Conservation (phyloP, 2,888 invertebrate species). For the Pammene aurita region DNA sequence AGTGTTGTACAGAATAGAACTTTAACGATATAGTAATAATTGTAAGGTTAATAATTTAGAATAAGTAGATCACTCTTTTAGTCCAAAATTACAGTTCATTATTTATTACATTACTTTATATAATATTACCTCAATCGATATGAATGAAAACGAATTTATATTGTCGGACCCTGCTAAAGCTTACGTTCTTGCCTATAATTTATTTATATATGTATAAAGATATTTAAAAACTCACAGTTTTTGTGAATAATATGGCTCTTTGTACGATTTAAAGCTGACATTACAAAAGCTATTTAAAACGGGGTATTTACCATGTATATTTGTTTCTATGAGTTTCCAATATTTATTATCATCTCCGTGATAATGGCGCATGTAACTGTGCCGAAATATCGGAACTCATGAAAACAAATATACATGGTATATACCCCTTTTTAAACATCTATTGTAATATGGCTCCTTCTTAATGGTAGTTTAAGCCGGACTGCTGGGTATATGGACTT, state of each 20-base stretch:
- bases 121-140: slow-evolving; percentile 38
- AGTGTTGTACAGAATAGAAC: slow-evolving; percentile 81
- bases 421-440: no score
- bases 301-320: no score
- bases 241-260: slow-evolving; percentile 7
- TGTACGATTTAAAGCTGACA: no score
- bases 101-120: slow-evolving; percentile 63
- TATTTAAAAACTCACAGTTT: slow-evolving; percentile 5
- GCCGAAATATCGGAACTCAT: no score
- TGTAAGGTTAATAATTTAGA: slow-evolving; percentile 64
- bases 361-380: no score
- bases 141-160: slow-evolving; percentile 33
- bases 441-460: slow-evolving; percentile 4
- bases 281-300: no score
- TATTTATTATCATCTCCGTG: no score
- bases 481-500: slow-evolving; percentile 33
- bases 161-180: slow-evolving; percentile 32
- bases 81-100: slow-evolving; percentile 75
- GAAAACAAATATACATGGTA: no score
- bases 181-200: slow-evolving; percentile 24
- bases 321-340: no score
- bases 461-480: slow-evolving; percentile 32
- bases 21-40: slow-evolving; percentile 71
- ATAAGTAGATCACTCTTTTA: slow-evolving; percentile 79
- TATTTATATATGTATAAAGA: not conserved